phyloP scores from a whole-genome alignment of 2,113 vertebrate genomes.

The Gymnarchus niloticus region DNA sequence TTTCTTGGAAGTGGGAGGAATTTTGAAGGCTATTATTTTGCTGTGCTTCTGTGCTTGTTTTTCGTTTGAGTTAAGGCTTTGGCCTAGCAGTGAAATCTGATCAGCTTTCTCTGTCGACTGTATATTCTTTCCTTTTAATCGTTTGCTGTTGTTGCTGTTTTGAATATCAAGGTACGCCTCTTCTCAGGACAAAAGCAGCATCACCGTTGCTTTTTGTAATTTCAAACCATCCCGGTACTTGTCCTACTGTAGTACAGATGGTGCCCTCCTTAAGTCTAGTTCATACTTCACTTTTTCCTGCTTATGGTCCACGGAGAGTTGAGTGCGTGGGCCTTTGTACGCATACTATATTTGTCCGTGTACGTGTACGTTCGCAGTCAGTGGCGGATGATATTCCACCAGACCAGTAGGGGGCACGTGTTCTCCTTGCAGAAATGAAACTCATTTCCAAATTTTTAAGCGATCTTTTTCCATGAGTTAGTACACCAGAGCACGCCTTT shows the following conservation, averaged over 20 bases:
- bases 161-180: not conserved
- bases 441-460: too few species aligned
- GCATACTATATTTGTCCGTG: too few species aligned
- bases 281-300: too few species aligned
- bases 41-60: conserved; percentile 18
- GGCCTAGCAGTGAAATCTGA: not conserved
- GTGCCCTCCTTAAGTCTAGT: not conserved
- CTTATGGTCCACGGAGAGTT: too few species aligned
- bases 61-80: not conserved
- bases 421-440: too few species aligned
- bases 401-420: too few species aligned
- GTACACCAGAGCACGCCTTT: too few species aligned
- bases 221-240: not conserved
- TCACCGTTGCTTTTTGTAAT: not conserved
- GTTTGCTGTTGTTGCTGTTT: not conserved
- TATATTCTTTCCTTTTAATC: not conserved
- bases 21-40: conserved; percentile 12
- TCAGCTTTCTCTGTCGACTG: not conserved
- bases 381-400: too few species aligned
- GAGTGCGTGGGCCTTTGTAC: too few species aligned
- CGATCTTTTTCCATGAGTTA: too few species aligned
- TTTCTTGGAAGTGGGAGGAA: conserved; percentile 19
- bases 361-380: not conserved
- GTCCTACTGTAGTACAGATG: not conserved
- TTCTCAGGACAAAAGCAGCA: not conserved